A percentile compares a stretch with the other conserved stretches of the same genome.
These are phyloP conservation scores for Meda fulgida DNA, from an alignment of 2,797 vertebrate genomes.

Conservation along the genomic window DNA sequence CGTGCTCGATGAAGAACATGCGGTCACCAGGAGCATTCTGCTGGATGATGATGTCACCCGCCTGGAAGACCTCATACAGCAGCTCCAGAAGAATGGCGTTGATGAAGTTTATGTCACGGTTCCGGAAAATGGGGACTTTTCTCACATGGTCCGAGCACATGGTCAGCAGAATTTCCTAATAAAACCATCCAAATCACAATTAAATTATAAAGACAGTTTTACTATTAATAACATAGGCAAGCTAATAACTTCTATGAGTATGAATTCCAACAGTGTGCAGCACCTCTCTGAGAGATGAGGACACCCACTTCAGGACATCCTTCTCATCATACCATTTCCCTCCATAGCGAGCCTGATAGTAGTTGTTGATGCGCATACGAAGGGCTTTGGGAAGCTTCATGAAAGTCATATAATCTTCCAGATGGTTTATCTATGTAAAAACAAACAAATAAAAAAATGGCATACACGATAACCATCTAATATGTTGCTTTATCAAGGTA, in stretches of 20 bases:
- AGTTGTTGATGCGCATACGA: slow-evolving; percentile 77
- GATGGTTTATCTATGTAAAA: slow-evolving; percentile 73
- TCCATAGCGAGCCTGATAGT: slow-evolving; percentile 77
- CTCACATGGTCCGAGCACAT: slow-evolving; percentile 71
- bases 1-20: slow-evolving; percentile 78
- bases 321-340: slow-evolving; percentile 80
- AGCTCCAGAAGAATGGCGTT: slow-evolving; percentile 66
- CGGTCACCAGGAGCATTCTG: slow-evolving; percentile 68
- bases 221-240: neutral
- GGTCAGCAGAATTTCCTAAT: slow-evolving; percentile 70
- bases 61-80: slow-evolving; percentile 71
- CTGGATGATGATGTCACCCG: slow-evolving; percentile 67
- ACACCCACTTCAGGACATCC: slow-evolving; percentile 78
- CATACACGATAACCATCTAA: neutral
- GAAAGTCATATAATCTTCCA: slow-evolving; percentile 82
- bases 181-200: neutral
- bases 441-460: neutral
- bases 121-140: slow-evolving; percentile 73
- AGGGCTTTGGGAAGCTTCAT: slow-evolving; percentile 82
- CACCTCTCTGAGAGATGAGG: slow-evolving; percentile 76
- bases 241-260: neutral
- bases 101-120: slow-evolving; percentile 73
- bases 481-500: neutral
- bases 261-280: neutral
- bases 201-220: neutral